A percentile compares a stretch with the other conserved stretches of the same genome.
Conservation (phyloP, 2,113 vertebrate species). For the Hypomesus transpacificus region DNA sequence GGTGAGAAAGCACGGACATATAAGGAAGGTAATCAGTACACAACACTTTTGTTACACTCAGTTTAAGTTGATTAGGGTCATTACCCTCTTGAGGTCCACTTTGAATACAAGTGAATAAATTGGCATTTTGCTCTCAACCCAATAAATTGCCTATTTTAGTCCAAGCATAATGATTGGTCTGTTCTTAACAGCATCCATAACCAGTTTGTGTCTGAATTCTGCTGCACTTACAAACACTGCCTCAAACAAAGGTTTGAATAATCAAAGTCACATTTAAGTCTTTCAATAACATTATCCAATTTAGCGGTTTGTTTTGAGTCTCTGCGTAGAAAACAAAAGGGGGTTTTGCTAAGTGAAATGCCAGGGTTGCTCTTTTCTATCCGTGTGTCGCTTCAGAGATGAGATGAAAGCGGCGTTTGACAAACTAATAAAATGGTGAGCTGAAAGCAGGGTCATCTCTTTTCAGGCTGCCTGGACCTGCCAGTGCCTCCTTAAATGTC, state of each 20-base stretch:
- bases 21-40: not conserved
- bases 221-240: not conserved
- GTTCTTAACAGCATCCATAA: not conserved
- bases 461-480: conserved; percentile 37
- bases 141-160: too few species aligned
- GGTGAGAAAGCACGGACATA: not conserved
- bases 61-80: too few species aligned
- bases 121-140: too few species aligned
- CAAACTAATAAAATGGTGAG: conserved; percentile 51
- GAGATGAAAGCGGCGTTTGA: conserved; percentile 27
- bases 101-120: too few species aligned
- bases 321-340: not conserved
- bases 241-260: not conserved
- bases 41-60: too few species aligned
- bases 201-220: not conserved
- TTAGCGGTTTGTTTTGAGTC: not conserved
- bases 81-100: too few species aligned
- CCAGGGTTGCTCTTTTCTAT: not conserved
- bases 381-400: conserved; percentile 10
- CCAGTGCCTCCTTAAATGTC: conserved; percentile 68
- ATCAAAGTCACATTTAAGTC: not conserved
- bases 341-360: conserved; percentile 33
- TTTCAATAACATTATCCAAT: conserved; percentile 14
- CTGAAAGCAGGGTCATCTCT: conserved; percentile 52
- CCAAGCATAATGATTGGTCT: not conserved